Evolutionary conservation across 1,140 invertebrate species (phyloP).

Genomic region (Stratiolaelaps scimitus): DNA sequence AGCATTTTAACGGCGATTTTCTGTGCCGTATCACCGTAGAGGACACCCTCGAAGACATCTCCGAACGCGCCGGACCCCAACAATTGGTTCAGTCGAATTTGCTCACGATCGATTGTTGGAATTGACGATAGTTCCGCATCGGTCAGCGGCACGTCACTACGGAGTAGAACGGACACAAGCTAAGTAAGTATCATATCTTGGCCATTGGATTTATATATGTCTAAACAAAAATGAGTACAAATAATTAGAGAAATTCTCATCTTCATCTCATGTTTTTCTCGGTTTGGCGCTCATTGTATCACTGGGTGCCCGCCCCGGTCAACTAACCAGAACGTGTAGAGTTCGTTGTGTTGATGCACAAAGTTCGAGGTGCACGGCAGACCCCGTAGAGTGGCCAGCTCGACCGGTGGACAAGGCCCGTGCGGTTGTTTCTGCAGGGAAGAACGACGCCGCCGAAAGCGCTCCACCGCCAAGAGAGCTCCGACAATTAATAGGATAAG

Average conservation of each 20-base stretch:
- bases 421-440: no score
- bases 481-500: no score
- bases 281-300: no score
- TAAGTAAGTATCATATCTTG: not conserved
- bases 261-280: no score
- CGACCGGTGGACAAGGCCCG: no score
- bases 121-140: conserved; percentile 56
- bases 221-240: conserved; percentile 5
- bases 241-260: no score
- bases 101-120: conserved; percentile 65
- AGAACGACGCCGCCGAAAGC: no score
- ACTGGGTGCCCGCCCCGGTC: not conserved
- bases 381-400: no score
- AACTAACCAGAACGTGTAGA: conserved; percentile 52
- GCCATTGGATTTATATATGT: not conserved
- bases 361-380: conserved; percentile 45
- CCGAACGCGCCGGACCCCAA: conserved; percentile 92
- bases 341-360: conserved; percentile 62
- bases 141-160: conserved; percentile 43
- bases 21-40: conserved; percentile 20
- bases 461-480: no score
- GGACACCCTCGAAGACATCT: conserved; percentile 78
- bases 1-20: conserved; percentile 48
- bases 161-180: conserved; percentile 31
- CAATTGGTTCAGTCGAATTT: conserved; percentile 70